These are phyloP conservation scores for Zoanthus sociatus DNA, from an alignment of 92 coral and sea anemone species.

Conservation along the genomic window DNA sequence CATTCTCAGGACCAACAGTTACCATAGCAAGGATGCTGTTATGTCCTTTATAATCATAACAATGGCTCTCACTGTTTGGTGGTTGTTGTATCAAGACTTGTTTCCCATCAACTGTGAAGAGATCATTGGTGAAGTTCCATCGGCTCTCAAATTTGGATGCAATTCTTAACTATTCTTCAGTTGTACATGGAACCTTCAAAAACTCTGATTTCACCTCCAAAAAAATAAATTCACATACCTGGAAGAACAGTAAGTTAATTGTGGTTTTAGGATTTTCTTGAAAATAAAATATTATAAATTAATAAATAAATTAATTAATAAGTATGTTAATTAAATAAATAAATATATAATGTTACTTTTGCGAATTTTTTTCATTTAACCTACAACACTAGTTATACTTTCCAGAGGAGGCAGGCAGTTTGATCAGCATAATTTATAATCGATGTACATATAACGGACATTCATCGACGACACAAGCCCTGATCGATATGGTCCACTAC, in stretches of 20 bases:
- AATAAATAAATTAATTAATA: too few species aligned
- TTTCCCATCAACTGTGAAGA: slow-evolving; percentile 62
- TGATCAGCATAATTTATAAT: too few species aligned
- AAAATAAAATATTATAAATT: too few species aligned
- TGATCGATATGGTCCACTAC: too few species aligned
- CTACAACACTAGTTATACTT: too few species aligned
- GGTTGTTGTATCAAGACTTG: slow-evolving; percentile 62
- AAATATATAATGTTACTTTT: too few species aligned
- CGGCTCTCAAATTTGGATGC: slow-evolving; percentile 47
- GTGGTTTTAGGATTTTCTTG: not conserved
- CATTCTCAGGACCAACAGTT: slow-evolving; percentile 57
- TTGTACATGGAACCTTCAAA: slow-evolving; percentile 44
- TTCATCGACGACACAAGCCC: too few species aligned
- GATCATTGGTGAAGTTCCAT: slow-evolving; percentile 59
- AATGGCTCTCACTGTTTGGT: slow-evolving; percentile 59
- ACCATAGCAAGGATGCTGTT: slow-evolving; percentile 54
- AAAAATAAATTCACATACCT: slow-evolving; percentile 44
- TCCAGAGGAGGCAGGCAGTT: too few species aligned
- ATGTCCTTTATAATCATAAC: slow-evolving; percentile 53
- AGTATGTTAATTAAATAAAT: too few species aligned
- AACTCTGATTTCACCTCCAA: slow-evolving; percentile 8
- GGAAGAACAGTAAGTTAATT: not conserved
- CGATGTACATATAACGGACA: too few species aligned
- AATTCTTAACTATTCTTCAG: slow-evolving; percentile 43
- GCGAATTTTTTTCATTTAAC: too few species aligned